Evolutionary conservation across 92 coral and sea anemone species (phyloP), one percentile per base, ranked within the genome.

Genomic region (Epizoanthus ramosus): DNA sequence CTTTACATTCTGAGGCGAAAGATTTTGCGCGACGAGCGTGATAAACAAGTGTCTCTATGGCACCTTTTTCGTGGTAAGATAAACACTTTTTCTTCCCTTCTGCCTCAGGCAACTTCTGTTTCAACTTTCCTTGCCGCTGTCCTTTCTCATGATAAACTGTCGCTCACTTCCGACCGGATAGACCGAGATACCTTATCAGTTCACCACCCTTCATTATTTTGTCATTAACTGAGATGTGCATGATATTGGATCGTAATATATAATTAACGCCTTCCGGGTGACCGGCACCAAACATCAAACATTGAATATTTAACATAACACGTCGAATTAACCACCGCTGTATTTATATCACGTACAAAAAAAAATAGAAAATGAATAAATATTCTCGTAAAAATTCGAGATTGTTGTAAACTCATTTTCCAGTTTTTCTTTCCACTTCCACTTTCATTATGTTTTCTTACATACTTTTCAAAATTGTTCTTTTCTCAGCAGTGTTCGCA

Each of bases 171-270:
- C 58, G 82, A 57, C 6, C 59, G 24, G n/a, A 60, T 33, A 39
- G 82, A 61, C 39, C 39, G 82, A 22, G 82, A 71, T 77, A 60
- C 43, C 58, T 77, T 61, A 77, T 77, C 82, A 77, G 70, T 37
- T 60, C 43, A 0, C 43, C 22, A 57, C 33, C 66, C 50, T 21
- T 41, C 58, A 61, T 77, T 61, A 41, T 60, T 77, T 77, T 60
- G 57, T 17, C 18, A 21, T 61, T 41, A 77, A 9, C 21, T 75
- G 54, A 57, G 54, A 57, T 31, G 80, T 31, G 80, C 57, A 41
- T 77, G 59, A 63, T 57, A 39, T 63, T 18, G 12, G 43, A 43
- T 5, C 14, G 57, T 77, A 35, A 77, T 61, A 0, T 35, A 77
- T 22, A 41, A 31, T 28, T 67, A 28, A 67, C 39, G 19, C 72